Conservation (phyloP, 2,888 invertebrate genomes). For the Xanthia togata region DNA sequence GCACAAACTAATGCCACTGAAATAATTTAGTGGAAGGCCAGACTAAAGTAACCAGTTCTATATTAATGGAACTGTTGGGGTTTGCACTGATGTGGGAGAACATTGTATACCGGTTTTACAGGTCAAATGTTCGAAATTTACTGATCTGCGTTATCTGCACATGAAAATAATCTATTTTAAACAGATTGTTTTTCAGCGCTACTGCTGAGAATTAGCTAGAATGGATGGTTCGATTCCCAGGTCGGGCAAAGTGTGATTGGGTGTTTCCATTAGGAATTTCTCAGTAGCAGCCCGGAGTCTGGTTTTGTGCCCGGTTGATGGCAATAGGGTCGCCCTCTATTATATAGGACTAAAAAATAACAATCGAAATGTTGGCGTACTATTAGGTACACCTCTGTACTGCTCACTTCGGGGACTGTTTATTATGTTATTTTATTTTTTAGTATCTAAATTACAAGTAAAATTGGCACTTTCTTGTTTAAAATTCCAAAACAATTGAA, state of each 20-base stretch:
- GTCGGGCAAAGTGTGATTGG: no score
- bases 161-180: background rate
- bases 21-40: slow-evolving; percentile 29
- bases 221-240: no score
- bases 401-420: no score
- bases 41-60: slow-evolving; percentile 24
- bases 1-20: slow-evolving; percentile 20
- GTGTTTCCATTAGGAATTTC: no score
- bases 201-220: no score
- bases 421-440: background rate
- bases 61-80: slow-evolving; percentile 24
- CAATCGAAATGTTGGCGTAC: no score
- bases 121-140: background rate
- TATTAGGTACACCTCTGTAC: no score
- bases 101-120: background rate
- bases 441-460: background rate
- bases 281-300: no score
- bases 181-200: background rate
- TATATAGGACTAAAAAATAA: no score
- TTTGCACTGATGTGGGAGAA: background rate
- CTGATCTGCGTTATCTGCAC: background rate
- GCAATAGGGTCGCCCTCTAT: no score
- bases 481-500: background rate
- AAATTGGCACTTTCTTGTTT: background rate
- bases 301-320: no score